These are phyloP conservation scores for Ancistrus triradiatus DNA, from an alignment of 2,113 vertebrate species.

Conservation along the genomic window DNA sequence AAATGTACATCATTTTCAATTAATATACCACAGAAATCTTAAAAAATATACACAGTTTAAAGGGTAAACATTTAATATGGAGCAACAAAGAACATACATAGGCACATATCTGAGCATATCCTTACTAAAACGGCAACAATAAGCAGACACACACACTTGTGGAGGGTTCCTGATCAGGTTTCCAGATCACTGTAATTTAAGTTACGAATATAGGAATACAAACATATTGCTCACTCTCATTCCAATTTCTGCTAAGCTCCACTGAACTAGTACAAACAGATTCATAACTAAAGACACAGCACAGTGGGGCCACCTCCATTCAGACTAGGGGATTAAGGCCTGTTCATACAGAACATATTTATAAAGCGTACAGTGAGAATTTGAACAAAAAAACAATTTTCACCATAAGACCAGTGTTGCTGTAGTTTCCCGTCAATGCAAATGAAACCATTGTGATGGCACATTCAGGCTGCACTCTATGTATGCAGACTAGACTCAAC, in stretches of 20 bases:
- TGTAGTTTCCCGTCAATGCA: no score
- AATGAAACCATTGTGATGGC: no score
- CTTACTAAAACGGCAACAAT: background rate
- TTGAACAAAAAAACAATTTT: background rate
- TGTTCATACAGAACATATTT: background rate
- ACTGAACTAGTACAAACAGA: constrained; percentile 55
- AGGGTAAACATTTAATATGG: no score
- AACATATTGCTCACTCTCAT: constrained; percentile 8
- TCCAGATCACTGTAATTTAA: constrained; percentile 15
- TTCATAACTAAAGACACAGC: constrained; percentile 51
- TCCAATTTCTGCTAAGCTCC: constrained; percentile 34
- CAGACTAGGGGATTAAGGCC: background rate
- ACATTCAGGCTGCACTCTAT: no score
- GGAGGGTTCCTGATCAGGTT: background rate
- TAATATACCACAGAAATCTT: no score
- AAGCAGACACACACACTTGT: background rate
- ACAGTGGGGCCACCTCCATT: background rate
- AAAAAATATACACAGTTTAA: background rate
- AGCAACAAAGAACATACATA: background rate
- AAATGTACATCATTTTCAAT: no score
- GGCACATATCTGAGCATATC: no score
- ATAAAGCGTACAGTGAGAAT: no score
- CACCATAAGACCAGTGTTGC: background rate
- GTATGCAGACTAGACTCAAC: no score
- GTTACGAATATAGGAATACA: background rate